Base-by-base conservation (phyloP, 2,888 invertebrate species). In the Orthosia gothica region DNA sequence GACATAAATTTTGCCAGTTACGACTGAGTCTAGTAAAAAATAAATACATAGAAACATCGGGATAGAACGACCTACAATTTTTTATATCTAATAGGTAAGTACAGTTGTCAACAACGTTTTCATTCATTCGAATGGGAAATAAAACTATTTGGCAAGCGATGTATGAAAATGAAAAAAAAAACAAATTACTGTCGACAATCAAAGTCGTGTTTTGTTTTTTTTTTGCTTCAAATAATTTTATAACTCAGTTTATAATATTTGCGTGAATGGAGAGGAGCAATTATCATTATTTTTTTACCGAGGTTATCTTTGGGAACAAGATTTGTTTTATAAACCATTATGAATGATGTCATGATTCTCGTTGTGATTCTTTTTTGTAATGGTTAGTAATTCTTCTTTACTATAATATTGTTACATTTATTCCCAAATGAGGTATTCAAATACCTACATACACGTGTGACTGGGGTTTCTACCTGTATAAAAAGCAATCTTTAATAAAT, bases 81-180 rank as follows among this genome's bases (percentile, higher is more conserved):
- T 32, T 57, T 16, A 23, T 16, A 57, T 32, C 18, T 32, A 32
- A 18, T 58, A 58, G 18, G 11, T 58, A 32, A 57, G 26, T 32
- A 54, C 63, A 40, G 7, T 71, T 40, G 26, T 54, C 40, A 54
- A 49, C 73, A 72, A 23, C n/a, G 12, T 52, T 11, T 12, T 23
- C 7, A 71, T 23, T 49, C 58, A 71, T 52, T n/a, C 23, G 45
- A n/a, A 52, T 45, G 12, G n/a, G 2, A 20, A 13, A 54, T 16
- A 0, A 49, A 75, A 71, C 40, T 26, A 23, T 54, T 72, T 79
- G 79, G 49, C 72, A 71, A 79, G 20, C 72, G 15, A 54, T 26
- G 18, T 49, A 54, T 79, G 26, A 26, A 79, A 57, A 26, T 32
- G 23, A 26, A 50, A 76, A 57, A 47, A 52, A 15, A 12, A 79